A percentile compares a stretch with the other conserved stretches of the same genome.
phyloP scores from a whole-genome alignment of 2,888 invertebrate species.

The Carterocephalus palaemon region DNA sequence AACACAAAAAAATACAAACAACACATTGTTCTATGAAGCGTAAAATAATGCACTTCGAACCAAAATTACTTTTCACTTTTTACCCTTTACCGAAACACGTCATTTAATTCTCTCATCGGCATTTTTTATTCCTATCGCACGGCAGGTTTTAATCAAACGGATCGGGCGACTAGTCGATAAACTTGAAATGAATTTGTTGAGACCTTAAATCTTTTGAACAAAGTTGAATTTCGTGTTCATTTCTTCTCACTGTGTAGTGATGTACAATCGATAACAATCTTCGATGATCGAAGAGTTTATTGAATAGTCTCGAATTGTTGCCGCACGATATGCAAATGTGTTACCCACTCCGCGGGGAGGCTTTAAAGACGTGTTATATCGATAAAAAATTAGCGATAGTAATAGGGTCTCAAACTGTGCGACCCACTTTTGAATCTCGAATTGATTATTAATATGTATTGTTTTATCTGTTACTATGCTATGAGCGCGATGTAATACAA shows the following conservation, averaged over 20 bases:
- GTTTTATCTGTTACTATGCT: neutral
- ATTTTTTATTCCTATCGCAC: conserved; percentile 20
- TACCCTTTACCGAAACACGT: conserved; percentile 23
- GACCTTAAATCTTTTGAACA: neutral
- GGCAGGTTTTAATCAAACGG: conserved; percentile 21
- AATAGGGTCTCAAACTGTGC: conserved; percentile 20
- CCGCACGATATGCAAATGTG: conserved; percentile 66
- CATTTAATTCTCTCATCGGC: conserved; percentile 26
- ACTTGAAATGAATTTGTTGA: conserved; percentile 28
- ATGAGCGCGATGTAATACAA: conserved; percentile 6
- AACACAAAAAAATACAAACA: conserved; percentile 22
- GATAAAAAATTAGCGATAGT: conserved; percentile 30
- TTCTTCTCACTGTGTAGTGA: conserved; percentile 1
- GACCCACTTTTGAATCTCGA: conserved; percentile 8
- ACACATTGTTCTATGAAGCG: conserved; percentile 24
- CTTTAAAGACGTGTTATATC: conserved; percentile 47
- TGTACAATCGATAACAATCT: conserved; percentile 57
- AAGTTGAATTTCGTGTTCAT: neutral
- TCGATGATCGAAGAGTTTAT: conserved; percentile 60
- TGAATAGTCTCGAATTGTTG: conserved; percentile 67
- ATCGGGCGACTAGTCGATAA: conserved; percentile 18
- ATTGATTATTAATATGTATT: neutral
- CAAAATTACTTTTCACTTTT: conserved; percentile 25
- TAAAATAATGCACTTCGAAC: conserved; percentile 24
- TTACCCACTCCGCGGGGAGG: conserved; percentile 68